These are phyloP conservation scores for Dufourea novaeangliae DNA, from an alignment of 1,140 invertebrate genomes.

Conservation along the genomic window DNA sequence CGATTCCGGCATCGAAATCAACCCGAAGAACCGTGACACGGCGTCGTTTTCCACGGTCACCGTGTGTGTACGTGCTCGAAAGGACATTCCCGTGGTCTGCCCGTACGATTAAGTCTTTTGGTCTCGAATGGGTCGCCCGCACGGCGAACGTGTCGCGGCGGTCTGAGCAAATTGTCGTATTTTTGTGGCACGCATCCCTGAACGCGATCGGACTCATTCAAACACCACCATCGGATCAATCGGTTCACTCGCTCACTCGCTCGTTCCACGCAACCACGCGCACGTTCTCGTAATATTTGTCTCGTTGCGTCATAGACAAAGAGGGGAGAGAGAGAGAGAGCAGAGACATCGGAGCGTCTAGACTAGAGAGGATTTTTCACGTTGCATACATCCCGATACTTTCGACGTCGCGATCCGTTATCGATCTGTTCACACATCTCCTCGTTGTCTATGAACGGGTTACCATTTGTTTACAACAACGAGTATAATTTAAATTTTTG, in stretches of 20 bases:
- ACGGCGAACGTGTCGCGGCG: constrained; percentile 72
- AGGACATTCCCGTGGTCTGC: constrained; percentile 67
- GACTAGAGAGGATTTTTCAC: neutral
- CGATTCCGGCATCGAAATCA: neutral
- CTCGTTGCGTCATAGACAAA: constrained; percentile 61
- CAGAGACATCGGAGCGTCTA: neutral
- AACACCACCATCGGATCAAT: constrained; percentile 13
- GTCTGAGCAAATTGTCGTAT: constrained; percentile 80
- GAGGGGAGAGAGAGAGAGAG: constrained; percentile 23
- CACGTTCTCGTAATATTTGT: constrained; percentile 53
- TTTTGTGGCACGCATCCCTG: constrained; percentile 77
- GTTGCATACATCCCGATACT: neutral
- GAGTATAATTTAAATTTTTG: constrained; percentile 52
- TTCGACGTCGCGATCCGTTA: neutral
- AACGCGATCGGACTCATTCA: constrained; percentile 61
- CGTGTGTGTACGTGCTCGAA: constrained; percentile 36
- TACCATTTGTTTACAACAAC: constrained; percentile 35
- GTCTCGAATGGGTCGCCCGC: constrained; percentile 78
- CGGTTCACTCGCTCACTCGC: constrained; percentile 56
- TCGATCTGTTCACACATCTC: neutral
- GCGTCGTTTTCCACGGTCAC: constrained; percentile 10
- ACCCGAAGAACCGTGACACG: neutral
- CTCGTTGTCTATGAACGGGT: constrained; percentile 38
- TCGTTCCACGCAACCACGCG: constrained; percentile 66
- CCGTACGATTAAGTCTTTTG: constrained; percentile 79